Evolutionary conservation across 1,140 invertebrate genomes (phyloP), one percentile per base, ranked within the genome.

Genomic region (Drosophila repletoides): DNA sequence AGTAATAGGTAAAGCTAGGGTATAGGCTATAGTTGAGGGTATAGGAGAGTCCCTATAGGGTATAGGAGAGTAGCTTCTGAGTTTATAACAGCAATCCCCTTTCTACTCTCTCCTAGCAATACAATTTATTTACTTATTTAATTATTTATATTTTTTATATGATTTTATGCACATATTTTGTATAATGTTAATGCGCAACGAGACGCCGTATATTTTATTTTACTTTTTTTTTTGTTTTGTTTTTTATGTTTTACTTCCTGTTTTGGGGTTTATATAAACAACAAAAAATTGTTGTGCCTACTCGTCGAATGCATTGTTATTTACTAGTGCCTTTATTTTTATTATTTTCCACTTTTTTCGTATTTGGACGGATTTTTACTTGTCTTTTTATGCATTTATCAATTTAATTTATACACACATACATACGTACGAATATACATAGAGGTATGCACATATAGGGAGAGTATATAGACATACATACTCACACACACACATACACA

Each of bases 271-370:
- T 79, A 71, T 76, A 40, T 60, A 64, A 84, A 86, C 74, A 84
- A 79, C 77, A 84, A n/a, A n/a, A n/a, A 84, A 86, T 79, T 84
- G 70, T 66, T 84, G 72, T 77, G 77, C 77, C 73, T 83, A 73
- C 64, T 68, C 59, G 59, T 52, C n/a, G n/a, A n/a, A n/a, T n/a
- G n/a, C n/a, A n/a, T 38, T 21, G 59, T 59, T 80, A 76, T 80
- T 76, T 80, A 80, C 74, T 80, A 67, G 46, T 55, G 36, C n/a
- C n/a, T n/a, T n/a, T n/a, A 76, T 67, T 81, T 80, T 55, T 69
- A 46, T 64, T 64, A 43, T 61, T 68, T 53, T 64, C n/a, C 12
- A 33, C 49, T 65, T n/a, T n/a, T n/a, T n/a, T 34, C 53, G 14
- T 53, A 10, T 41, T 51, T 64, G 64, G 45, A 29, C 64, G 26